phyloP scores from a whole-genome alignment of 1,140 invertebrate species.

The Trichonephila clavipes region DNA sequence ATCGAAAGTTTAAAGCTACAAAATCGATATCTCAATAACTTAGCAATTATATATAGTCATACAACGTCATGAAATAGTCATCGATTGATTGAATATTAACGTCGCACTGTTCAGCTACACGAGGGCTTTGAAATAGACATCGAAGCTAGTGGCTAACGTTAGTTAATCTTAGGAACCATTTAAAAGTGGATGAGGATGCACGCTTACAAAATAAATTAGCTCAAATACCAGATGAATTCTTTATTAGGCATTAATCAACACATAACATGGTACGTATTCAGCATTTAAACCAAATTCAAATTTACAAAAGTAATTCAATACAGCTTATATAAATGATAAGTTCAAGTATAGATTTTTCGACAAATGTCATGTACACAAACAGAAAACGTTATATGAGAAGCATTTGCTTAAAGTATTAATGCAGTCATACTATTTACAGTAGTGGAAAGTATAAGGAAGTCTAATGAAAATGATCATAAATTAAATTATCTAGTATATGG shows the following conservation, averaged over 20 bases:
- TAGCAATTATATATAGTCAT: too few species aligned
- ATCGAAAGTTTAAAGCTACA: too few species aligned
- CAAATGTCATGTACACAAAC: neutral
- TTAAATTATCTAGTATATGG: neutral
- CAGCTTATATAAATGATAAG: neutral
- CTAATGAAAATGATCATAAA: neutral
- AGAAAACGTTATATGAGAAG: neutral
- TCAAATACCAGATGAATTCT: neutral
- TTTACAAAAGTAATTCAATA: neutral
- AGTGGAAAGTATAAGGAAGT: neutral
- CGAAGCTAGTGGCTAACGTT: too few species aligned
- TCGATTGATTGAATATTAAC: too few species aligned
- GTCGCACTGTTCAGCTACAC: too few species aligned
- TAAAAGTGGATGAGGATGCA: too few species aligned
- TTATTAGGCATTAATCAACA: constrained; percentile 5
- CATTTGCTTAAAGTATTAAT: neutral
- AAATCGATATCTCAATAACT: too few species aligned
- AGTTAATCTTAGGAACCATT: too few species aligned
- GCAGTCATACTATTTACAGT: neutral
- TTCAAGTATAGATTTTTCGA: neutral
- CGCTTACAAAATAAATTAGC: too few species aligned
- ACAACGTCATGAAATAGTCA: too few species aligned
- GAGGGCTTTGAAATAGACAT: too few species aligned
- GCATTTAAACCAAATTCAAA: neutral
- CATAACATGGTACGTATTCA: constrained; percentile 20